phyloP scores from a whole-genome alignment of 2,888 invertebrate genomes.

The Apodemia hepburni region DNA sequence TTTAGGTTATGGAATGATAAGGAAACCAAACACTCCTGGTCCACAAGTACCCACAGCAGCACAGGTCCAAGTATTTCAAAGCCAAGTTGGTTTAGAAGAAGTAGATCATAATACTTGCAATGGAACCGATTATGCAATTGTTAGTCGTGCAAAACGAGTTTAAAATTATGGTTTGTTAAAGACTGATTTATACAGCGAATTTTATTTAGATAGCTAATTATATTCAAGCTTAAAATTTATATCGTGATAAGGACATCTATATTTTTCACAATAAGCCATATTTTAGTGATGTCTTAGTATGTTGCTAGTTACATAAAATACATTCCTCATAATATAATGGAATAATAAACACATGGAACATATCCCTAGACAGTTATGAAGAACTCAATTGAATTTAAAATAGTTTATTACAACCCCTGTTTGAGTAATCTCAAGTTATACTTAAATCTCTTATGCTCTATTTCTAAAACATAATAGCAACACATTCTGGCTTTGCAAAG shows the following conservation, averaged over 20 bases:
- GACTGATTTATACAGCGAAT: slow-evolving; percentile 44
- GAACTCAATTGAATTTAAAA: no score
- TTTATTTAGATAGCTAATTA: slow-evolving; percentile 3
- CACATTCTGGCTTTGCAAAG: not conserved
- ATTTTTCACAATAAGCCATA: no score
- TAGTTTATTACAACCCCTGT: no score
- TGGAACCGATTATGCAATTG: slow-evolving; percentile 89
- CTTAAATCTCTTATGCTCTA: not conserved
- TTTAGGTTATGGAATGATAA: slow-evolving; percentile 88
- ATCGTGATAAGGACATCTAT: not conserved
- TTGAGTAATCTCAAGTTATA: not conserved
- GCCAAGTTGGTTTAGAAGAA: slow-evolving; percentile 67
- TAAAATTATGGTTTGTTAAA: slow-evolving; percentile 39
- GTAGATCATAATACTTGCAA: slow-evolving; percentile 86
- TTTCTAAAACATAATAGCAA: not conserved
- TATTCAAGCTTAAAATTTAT: slow-evolving; percentile 1
- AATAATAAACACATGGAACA: not conserved
- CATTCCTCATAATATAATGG: no score
- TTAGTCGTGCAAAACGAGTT: slow-evolving; percentile 92
- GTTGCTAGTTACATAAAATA: not conserved
- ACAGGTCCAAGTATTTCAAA: slow-evolving; percentile 68
- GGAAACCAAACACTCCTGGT: slow-evolving; percentile 82
- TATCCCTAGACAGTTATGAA: no score
- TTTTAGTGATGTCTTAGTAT: not conserved
- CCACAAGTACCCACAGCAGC: slow-evolving; percentile 76